Evolutionary conservation across 2,113 vertebrate genomes (phyloP), one percentile per base, ranked within the genome.

Genomic region (Tor tambroides): DNA sequence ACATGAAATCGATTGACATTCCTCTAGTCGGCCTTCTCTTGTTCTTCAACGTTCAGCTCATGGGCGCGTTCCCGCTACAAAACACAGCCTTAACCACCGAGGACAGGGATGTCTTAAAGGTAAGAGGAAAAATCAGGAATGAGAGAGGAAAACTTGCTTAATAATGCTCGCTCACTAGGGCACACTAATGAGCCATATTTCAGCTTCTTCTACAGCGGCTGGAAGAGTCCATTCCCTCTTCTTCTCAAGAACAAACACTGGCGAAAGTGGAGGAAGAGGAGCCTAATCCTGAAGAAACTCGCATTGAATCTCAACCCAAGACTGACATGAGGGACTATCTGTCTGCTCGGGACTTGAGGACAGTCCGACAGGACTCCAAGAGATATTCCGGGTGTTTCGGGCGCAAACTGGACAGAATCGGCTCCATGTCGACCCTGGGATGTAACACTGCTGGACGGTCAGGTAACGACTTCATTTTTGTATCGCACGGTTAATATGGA

Each of bases 371-470:
- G 0, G 92, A 94, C 93, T 90, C 89, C 92, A 93, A 90, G 91
- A 95, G 80, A 3, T 89, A 91, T 5, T 97, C 96, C 0, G 87
- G 95, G 63, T 99, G 98, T 77, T 99, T 99, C 0, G 96, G 97
- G 6, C 92, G 93, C 14, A 95, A 92, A 82, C 93, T 99, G 83
- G 97, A 99, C 67, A 90, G 96, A 38, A 98, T 99, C 0, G 96
- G 95, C 15, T 95, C 95, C 23, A 91, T 94, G 91, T 97, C 95
- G 0, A 93, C 95, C 6, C 93, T 98, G 92, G 98, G 97, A 0
- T 99, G 98, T 89, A 95, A 94, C 59, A 94, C 92, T 1, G 90
- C 92, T 0, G 91, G 94, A 38, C 93, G 84, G 87, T 89, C 89
- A 80, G 94, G 95, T 96, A 89, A 92, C 21, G 4, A 26, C 30